Evolutionary conservation across 2,888 invertebrate genomes (phyloP).

Genomic region (Temnothorax rugatulus): DNA sequence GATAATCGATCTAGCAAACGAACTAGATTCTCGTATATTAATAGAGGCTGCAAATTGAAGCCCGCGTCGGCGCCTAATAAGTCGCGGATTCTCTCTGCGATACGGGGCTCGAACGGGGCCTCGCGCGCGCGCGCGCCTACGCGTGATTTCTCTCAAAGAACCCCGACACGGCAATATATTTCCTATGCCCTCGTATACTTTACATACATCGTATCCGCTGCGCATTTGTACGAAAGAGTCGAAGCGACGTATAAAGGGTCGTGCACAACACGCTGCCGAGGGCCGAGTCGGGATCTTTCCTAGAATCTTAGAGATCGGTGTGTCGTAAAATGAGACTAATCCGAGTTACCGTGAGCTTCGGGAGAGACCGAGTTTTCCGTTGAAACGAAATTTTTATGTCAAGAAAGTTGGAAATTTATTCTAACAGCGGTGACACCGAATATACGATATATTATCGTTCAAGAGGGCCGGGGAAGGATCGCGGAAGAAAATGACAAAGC

Average conservation of each 20-base stretch:
- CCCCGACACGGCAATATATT: constrained; percentile 78
- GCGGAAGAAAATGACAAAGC: background rate
- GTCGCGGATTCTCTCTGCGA: constrained; percentile 77
- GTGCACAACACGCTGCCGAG: constrained; percentile 13
- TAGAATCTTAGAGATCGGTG: background rate
- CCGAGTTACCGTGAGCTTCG: background rate
- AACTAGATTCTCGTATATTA: constrained; percentile 68
- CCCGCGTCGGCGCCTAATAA: constrained; percentile 82
- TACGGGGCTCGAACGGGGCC: constrained; percentile 61
- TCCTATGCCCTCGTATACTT: constrained; percentile 74
- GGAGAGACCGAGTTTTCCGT: background rate
- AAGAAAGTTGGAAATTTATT: background rate
- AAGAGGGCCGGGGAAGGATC: background rate
- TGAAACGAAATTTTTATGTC: background rate
- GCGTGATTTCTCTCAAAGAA: constrained; percentile 78
- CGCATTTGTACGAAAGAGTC: constrained; percentile 20
- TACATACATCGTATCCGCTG: constrained; percentile 65
- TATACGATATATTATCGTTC: background rate
- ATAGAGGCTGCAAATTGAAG: constrained; percentile 76
- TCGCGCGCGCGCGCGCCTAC: constrained; percentile 77
- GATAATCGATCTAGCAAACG: constrained; percentile 58
- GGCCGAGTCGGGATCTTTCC: background rate
- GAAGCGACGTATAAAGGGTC: constrained; percentile 40
- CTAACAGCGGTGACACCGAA: background rate
- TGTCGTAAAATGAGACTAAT: background rate